Conservation (phyloP, 2,888 invertebrate genomes). For the Melipona beecheii region DNA sequence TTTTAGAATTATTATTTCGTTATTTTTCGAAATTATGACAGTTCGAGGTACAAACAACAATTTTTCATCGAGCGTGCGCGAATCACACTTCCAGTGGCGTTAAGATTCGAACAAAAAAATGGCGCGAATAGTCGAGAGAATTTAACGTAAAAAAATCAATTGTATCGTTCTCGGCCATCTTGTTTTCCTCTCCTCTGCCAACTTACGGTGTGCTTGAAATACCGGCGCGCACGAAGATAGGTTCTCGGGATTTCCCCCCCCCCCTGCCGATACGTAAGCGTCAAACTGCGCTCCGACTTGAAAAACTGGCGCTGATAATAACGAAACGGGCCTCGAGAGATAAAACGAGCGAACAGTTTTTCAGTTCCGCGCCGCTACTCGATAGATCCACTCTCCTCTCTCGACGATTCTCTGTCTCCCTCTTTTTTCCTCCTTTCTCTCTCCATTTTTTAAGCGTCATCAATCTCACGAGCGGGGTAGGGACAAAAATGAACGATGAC, state of each 20-base stretch:
- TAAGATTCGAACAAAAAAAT: neutral
- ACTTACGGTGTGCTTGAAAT: conserved; percentile 31
- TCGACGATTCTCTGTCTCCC: conserved; percentile 42
- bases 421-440: neutral
- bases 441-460: conserved; percentile 18
- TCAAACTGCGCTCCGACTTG: conserved; percentile 55
- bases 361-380: conserved; percentile 35
- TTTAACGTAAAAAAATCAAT: neutral
- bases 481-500: conserved; percentile 20
- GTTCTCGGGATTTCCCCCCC: conserved; percentile 35
- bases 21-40: too few species aligned
- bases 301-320: conserved; percentile 69
- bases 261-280: conserved; percentile 48
- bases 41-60: too few species aligned
- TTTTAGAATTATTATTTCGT: too few species aligned
- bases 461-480: conserved; percentile 4
- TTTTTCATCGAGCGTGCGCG: too few species aligned
- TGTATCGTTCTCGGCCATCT: neutral
- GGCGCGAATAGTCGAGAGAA: neutral
- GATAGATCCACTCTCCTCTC: conserved; percentile 51
- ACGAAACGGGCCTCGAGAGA: conserved; percentile 59
- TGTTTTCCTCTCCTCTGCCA: conserved; percentile 10
- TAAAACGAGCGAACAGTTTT: conserved; percentile 57
- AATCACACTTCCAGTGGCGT: too few species aligned
- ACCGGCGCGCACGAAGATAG: conserved; percentile 35